A percentile compares a stretch with the other conserved stretches of the same genome.
phyloP scores from a whole-genome alignment of 2,888 invertebrate genomes.

The Lasioglossum calceatum region DNA sequence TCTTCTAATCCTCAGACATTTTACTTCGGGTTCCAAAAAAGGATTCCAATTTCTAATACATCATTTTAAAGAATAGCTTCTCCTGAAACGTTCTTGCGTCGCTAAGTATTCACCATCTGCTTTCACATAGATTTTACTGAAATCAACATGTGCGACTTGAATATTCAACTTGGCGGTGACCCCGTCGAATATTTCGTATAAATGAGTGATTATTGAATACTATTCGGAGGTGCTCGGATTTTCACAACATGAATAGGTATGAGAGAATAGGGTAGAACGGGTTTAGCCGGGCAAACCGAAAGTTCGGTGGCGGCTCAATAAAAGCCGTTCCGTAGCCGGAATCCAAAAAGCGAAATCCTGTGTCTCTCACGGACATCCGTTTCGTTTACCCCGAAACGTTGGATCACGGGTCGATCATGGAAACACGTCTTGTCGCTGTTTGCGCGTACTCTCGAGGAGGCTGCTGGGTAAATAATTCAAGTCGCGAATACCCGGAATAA shows the following conservation, averaged over 20 bases:
- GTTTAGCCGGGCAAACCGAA: background rate
- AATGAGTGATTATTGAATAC: background rate
- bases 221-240: background rate
- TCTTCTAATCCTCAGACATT: background rate
- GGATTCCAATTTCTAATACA: background rate
- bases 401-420: conserved; percentile 61
- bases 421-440: conserved; percentile 62
- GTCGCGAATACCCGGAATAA: conserved; percentile 63
- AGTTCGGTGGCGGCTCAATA: background rate
- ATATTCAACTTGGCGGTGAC: background rate
- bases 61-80: too few relatives aligned
- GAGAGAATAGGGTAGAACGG: background rate
- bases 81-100: too few relatives aligned
- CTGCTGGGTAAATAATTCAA: conserved; percentile 68
- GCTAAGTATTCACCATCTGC: too few relatives aligned
- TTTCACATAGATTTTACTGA: background rate
- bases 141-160: background rate
- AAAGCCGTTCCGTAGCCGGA: background rate
- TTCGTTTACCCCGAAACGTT: conserved; percentile 44
- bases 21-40: background rate
- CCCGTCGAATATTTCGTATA: background rate
- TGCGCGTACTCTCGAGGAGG: conserved; percentile 41
- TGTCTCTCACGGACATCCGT: conserved; percentile 38
- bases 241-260: background rate
- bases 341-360: conserved; percentile 44